Evolutionary conservation across 2,797 vertebrate species (phyloP).

Genomic region (Rhincodon typus): DNA sequence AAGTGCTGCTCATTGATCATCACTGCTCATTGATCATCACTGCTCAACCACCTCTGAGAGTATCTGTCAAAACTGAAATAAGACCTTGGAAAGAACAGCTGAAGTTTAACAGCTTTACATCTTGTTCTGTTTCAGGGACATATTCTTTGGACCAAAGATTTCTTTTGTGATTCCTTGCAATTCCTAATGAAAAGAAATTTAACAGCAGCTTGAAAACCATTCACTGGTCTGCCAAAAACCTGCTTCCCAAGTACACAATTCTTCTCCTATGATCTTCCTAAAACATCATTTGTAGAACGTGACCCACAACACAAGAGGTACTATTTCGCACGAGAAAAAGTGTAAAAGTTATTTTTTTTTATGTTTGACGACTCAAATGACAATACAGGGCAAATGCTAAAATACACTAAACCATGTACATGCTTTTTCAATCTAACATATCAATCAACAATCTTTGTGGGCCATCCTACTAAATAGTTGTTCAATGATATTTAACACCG

Average conservation of each 20-base stretch:
- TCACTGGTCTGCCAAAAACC: neutral
- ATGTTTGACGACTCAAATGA: neutral
- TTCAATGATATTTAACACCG: neutral
- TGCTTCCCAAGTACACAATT: neutral
- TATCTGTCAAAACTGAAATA: neutral
- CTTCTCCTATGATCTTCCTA: neutral
- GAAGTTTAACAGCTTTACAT: slow-evolving; percentile 31
- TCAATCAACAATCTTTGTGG: neutral
- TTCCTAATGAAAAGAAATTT: slow-evolving; percentile 44
- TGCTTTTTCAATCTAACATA: neutral
- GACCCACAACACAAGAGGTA: neutral
- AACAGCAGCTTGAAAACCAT: neutral
- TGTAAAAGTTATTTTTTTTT: neutral
- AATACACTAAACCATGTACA: neutral
- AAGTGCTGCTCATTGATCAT: neutral
- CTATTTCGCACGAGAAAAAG: no score
- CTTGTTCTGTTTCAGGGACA: slow-evolving; percentile 58
- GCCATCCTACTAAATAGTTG: neutral
- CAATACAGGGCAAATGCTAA: neutral
- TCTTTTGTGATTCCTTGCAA: slow-evolving; percentile 70
- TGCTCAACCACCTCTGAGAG: neutral
- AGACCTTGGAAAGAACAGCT: neutral
- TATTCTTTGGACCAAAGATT: slow-evolving; percentile 71
- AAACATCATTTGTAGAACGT: neutral
- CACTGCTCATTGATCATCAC: neutral